Evolutionary conservation across 1,140 invertebrate species (phyloP).

Genomic region (Drosophila malerkotliana): DNA sequence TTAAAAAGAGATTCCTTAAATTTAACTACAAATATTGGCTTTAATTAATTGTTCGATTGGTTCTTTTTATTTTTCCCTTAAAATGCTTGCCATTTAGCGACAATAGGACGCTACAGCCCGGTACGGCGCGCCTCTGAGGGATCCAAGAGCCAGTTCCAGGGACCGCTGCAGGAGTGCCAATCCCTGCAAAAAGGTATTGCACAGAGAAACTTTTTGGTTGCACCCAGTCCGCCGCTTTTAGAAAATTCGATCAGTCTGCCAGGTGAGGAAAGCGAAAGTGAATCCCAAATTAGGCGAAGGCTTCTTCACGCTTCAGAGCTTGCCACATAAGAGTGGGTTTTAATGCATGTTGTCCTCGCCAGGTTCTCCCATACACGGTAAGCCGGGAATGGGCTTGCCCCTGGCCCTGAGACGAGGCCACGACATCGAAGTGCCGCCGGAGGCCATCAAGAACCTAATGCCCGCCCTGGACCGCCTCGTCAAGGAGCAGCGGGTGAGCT

Average conservation of each 20-base stretch:
- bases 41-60: constrained; percentile 6
- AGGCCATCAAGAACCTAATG: constrained; percentile 81
- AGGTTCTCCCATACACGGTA: constrained; percentile 88
- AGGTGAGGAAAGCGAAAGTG: constrained; percentile 56
- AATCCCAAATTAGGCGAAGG: constrained; percentile 18
- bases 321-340: background rate
- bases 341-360: constrained; percentile 33
- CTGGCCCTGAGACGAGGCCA: constrained; percentile 66
- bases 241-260: constrained; percentile 84
- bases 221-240: constrained; percentile 85
- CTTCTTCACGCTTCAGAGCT: background rate
- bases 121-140: constrained; percentile 93
- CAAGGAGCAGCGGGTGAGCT: constrained; percentile 82
- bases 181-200: constrained; percentile 87
- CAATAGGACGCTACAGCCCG: constrained; percentile 90
- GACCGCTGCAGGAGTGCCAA: constrained; percentile 90
- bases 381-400: constrained; percentile 58
- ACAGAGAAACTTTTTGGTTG: constrained; percentile 84
- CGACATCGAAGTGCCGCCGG: constrained; percentile 78
- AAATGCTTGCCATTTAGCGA: constrained; percentile 52
- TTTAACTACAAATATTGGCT: background rate
- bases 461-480: constrained; percentile 80
- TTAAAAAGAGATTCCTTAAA: background rate
- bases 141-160: constrained; percentile 83
- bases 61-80: constrained; percentile 13